A percentile compares a stretch with the other conserved stretches of the same genome.
phyloP scores from a whole-genome alignment of 1,140 invertebrate genomes.

The Cydia splendana region DNA sequence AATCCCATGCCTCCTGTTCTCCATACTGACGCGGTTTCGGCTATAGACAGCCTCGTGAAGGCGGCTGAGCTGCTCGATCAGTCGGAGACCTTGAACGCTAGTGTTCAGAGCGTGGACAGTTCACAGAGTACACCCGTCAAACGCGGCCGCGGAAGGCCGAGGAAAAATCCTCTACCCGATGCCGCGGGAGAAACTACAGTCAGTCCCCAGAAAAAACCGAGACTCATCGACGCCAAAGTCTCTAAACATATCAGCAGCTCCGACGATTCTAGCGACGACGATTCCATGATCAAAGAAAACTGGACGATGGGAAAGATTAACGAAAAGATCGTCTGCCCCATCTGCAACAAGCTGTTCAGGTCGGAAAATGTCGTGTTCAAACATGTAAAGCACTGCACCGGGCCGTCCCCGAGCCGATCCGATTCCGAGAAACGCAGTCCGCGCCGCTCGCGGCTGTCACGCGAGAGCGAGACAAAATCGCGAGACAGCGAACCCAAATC shows the following conservation, averaged over 20 bases:
- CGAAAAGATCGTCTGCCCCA: conserved; percentile 76
- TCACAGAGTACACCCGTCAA: conserved; percentile 58
- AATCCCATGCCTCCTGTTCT: conserved; percentile 35
- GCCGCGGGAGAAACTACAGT: conserved; percentile 44
- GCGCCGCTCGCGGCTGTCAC: conserved; percentile 52
- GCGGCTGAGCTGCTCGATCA: conserved; percentile 72
- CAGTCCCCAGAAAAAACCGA: conserved; percentile 66
- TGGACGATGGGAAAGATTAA: conserved; percentile 77
- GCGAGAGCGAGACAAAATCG: conserved; percentile 57
- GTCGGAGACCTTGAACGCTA: conserved; percentile 55
- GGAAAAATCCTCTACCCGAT: conserved; percentile 69
- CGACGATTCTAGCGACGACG: conserved; percentile 59
- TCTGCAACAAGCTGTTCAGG: conserved; percentile 75
- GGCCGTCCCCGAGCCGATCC: conserved; percentile 68
- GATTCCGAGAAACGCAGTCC: conserved; percentile 67
- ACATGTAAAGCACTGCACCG: conserved; percentile 78
- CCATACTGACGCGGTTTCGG: conserved; percentile 58
- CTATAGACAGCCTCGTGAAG: conserved; percentile 72
- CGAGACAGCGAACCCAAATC: conserved; percentile 50
- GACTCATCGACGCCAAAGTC: conserved; percentile 55
- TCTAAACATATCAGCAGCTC: conserved; percentile 50
- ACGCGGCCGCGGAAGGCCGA: conserved; percentile 69
- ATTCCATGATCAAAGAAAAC: conserved; percentile 67
- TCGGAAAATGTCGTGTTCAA: conserved; percentile 78
- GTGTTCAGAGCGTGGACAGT: conserved; percentile 40